A percentile compares a stretch with the other conserved stretches of the same genome.
phyloP scores from a whole-genome alignment of 37 sponge, comb jelly and placozoan species.

The Axinella damicornis region DNA sequence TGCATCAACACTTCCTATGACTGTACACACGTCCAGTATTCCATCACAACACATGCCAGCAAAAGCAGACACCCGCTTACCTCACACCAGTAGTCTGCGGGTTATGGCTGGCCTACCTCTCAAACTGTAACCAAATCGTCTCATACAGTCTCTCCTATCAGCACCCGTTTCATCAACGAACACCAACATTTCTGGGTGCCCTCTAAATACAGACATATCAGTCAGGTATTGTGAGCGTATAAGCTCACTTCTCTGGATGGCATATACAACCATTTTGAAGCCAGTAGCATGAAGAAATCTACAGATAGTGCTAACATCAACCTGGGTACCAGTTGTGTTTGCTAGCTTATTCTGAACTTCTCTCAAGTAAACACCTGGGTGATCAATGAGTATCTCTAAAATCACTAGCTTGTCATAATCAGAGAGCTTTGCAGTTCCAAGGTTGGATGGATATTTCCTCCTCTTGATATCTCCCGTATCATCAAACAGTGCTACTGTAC shows the following conservation, averaged over 20 bases:
- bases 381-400: constrained; percentile 20
- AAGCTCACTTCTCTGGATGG: constrained; percentile 12
- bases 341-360: constrained; percentile 4
- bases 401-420: constrained; percentile 15
- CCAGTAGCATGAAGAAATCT: background rate
- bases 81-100: background rate
- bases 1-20: background rate
- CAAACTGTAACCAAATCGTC: background rate
- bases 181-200: constrained; percentile 14
- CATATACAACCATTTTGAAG: constrained; percentile 9
- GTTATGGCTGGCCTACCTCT: background rate
- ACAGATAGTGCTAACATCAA: constrained; percentile 24
- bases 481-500: constrained; percentile 23
- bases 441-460: constrained; percentile 12
- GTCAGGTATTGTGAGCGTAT: constrained; percentile 7
- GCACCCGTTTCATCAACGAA: background rate
- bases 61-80: background rate
- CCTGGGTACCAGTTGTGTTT: constrained; percentile 3
- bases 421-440: constrained; percentile 18
- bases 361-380: constrained; percentile 36
- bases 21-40: too few species aligned
- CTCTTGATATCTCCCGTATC: background rate
- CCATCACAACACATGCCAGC: too few species aligned
- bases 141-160: background rate
- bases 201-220: constrained; percentile 7